Evolutionary conservation across 1,140 invertebrate species (phyloP), one percentile per base, ranked within the genome.

Genomic region (Drosophila nebulosa): DNA sequence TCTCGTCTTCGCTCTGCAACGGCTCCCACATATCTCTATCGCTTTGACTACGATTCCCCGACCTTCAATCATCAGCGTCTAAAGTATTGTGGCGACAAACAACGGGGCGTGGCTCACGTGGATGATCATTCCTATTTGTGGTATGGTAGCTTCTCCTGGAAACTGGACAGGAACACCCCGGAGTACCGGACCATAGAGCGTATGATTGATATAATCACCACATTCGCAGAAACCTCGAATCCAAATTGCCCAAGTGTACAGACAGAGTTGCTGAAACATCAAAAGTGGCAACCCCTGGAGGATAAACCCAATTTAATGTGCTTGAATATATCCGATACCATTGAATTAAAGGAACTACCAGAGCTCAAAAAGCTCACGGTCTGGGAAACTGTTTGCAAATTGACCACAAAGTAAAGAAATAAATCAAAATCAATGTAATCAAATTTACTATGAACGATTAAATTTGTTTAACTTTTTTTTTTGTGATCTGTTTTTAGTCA

Each of bases 121-220:
- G 94, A 95, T 64, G 95, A 95, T 74, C 61, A 95, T 5, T 94
- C 93, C 30, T 95, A 95, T 80, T 64, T 95, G 12, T 95, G 95
- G 85, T 92, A 92, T 60, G 93, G 91, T 12, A 75, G 75, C 46
- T 81, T 93, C 22, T 92, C 92, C 32, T 79, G 81, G 39, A 92
- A 92, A 66, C 64, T 91, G 78, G 85, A 92, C 61, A 78, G 71
- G 4, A 79, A 85, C 32, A 78, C 90, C 0, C 69, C 66, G 2
- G 91, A 90, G 32, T 92, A 90, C 35, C 68, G 69, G 52, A 81
- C 91, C 22, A 93, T 93, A 35, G 80, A 92, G 55, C 79, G 91
- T 27, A 92, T 93, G 89, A 90, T 92, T 12, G 92, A 91, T 75
- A 90, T 93, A 64, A 64, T 92, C 65, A 91, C 89, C 0, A 78